Percentiles rank a stretch among this genome's conserved stretches.
These are phyloP conservation scores for Helogale parvula DNA, from an alignment of 2,113 vertebrate species.

Conservation along the genomic window DNA sequence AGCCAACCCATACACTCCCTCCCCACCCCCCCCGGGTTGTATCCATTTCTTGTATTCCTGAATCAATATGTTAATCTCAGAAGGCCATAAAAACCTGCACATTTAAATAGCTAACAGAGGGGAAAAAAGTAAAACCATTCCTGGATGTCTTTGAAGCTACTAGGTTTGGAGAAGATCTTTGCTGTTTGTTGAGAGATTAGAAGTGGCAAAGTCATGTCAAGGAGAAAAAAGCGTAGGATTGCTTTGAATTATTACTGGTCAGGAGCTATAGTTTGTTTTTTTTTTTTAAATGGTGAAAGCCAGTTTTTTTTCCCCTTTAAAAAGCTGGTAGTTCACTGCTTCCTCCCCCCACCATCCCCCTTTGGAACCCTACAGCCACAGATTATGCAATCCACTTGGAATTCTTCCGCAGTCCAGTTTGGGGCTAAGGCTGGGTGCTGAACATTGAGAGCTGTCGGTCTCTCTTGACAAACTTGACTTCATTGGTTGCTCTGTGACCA, in stretches of 20 bases:
- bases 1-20: not conserved
- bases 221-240: not conserved
- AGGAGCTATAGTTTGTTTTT: not conserved
- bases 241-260: not conserved
- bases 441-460: not conserved
- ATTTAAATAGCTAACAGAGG: not conserved
- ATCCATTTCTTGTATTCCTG: not conserved
- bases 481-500: not conserved
- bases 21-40: not conserved
- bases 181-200: not conserved
- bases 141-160: not conserved
- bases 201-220: not conserved
- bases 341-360: not conserved
- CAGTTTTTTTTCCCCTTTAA: not conserved
- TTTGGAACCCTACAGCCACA: not conserved
- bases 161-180: not conserved
- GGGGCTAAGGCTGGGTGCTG: not conserved
- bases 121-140: not conserved
- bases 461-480: constrained; percentile 4
- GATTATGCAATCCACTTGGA: constrained; percentile 19
- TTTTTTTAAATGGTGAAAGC: not conserved
- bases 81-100: not conserved
- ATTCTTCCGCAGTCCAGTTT: not conserved
- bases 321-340: not conserved
- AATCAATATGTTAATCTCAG: constrained; percentile 10